Evolutionary conservation across 30 jellyfish, hydroid and myxozoan genomes (phyloP).

Genomic region (Pseudorhiza aurosa): DNA sequence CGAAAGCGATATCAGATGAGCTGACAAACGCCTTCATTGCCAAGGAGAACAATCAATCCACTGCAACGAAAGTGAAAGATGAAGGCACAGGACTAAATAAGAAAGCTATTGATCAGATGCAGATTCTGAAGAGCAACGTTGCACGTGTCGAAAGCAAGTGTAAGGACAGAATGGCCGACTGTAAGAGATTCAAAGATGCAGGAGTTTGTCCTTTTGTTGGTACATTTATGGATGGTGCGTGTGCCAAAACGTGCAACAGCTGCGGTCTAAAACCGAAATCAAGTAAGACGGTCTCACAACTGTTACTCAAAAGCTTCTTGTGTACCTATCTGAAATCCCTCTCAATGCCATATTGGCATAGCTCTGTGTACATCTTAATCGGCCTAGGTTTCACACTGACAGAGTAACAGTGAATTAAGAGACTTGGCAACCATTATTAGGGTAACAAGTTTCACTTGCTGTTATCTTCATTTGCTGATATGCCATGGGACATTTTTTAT

Average conservation of each 20-base stretch:
- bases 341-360: too few relatives aligned
- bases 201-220: constrained; percentile 96
- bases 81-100: background rate
- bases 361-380: too few relatives aligned
- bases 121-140: constrained; percentile 38
- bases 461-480: too few relatives aligned
- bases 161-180: constrained; percentile 69
- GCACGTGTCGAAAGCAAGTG: constrained; percentile 49
- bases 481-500: too few relatives aligned
- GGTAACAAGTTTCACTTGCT: too few relatives aligned
- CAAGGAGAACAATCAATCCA: constrained; percentile 62
- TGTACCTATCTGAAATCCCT: too few relatives aligned
- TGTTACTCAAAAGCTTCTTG: too few relatives aligned
- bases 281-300: background rate
- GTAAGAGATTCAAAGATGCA: constrained; percentile 81
- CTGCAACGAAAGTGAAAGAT: background rate
- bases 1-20: constrained; percentile 68
- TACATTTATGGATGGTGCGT: constrained; percentile 90
- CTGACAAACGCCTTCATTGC: constrained; percentile 54
- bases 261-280: constrained; percentile 55
- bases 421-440: too few relatives aligned
- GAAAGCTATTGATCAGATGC: background rate
- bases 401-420: too few relatives aligned
- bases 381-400: too few relatives aligned
- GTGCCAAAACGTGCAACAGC: constrained; percentile 89